Conservation (phyloP, 2,888 invertebrate species). For the Notocelia uddmanniana region DNA sequence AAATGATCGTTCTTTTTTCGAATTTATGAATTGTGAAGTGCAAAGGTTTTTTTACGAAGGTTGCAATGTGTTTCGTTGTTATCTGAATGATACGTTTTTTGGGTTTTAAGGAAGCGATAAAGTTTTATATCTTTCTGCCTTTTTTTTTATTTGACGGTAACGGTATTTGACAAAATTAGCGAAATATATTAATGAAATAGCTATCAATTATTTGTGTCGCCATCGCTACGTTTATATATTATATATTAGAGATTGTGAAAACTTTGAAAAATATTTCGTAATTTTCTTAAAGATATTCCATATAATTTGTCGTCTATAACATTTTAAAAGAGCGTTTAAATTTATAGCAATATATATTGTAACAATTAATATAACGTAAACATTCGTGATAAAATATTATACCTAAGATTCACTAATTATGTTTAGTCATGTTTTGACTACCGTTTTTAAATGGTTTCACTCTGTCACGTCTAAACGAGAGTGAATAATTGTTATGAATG, state of each 20-base stretch:
- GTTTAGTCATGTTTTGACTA: conserved; percentile 52
- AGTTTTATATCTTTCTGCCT: neutral
- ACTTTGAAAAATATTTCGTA: neutral
- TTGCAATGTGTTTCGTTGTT: conserved; percentile 37
- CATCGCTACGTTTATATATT: neutral
- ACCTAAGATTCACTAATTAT: conserved; percentile 13
- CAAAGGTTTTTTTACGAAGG: conserved; percentile 19
- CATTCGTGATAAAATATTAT: conserved; percentile 33
- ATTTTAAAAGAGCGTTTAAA: neutral
- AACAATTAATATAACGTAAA: conserved; percentile 48
- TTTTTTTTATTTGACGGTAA: conserved; percentile 11
- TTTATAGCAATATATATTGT: conserved; percentile 22
- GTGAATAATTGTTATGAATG: conserved; percentile 49
- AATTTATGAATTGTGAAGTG: conserved; percentile 49
- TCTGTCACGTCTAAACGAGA: conserved; percentile 49
- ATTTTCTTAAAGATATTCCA: neutral
- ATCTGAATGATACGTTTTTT: conserved; percentile 52
- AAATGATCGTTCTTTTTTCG: conserved; percentile 63
- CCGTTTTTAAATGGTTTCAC: conserved; percentile 49
- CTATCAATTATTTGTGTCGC: neutral
- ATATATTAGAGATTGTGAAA: neutral
- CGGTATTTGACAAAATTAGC: neutral
- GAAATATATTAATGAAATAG: neutral
- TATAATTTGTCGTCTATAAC: conserved; percentile 5
- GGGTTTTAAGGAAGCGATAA: conserved; percentile 7